A percentile compares a stretch with the other conserved stretches of the same genome.
Conservation (phyloP, 2,797 vertebrate genomes). For the Pangasius macronema region DNA sequence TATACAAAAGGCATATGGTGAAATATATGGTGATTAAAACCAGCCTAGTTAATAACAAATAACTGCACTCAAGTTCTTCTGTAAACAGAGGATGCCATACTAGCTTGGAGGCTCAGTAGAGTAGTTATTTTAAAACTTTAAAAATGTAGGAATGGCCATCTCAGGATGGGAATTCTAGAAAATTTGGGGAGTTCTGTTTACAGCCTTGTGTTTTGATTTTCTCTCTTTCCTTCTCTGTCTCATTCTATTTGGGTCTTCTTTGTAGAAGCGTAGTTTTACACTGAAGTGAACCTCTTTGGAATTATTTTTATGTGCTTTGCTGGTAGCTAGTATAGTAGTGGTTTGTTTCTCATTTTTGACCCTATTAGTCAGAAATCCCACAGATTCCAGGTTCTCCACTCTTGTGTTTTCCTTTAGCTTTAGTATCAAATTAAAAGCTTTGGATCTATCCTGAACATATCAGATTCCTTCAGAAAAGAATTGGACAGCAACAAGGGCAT, state of each 20-base stretch:
- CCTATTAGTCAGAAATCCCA: slow-evolving; percentile 49
- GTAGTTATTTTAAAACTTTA: neutral
- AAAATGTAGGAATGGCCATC: neutral
- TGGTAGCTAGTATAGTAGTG: slow-evolving; percentile 33
- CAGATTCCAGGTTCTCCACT: slow-evolving; percentile 37
- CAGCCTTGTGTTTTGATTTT: neutral
- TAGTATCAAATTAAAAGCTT: slow-evolving; percentile 56
- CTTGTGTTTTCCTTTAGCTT: slow-evolving; percentile 53
- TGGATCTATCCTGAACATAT: slow-evolving; percentile 50
- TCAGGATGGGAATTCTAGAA: neutral
- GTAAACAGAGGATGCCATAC: neutral
- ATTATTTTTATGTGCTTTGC: slow-evolving; percentile 37
- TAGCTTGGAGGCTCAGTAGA: neutral
- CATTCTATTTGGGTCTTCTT: neutral
- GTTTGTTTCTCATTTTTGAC: slow-evolving; percentile 45
- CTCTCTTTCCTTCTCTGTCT: neutral
- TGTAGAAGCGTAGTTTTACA: slow-evolving; percentile 41
- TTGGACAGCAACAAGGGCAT: slow-evolving; percentile 49
- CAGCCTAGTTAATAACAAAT: neutral
- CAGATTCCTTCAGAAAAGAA: slow-evolving; percentile 48
- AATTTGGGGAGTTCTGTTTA: neutral
- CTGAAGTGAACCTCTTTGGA: slow-evolving; percentile 33
- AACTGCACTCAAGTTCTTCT: neutral
- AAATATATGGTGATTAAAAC: neutral
- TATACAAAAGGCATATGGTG: neutral